phyloP scores from a whole-genome alignment of 1,140 invertebrate species.

The Camponotus floridanus region DNA sequence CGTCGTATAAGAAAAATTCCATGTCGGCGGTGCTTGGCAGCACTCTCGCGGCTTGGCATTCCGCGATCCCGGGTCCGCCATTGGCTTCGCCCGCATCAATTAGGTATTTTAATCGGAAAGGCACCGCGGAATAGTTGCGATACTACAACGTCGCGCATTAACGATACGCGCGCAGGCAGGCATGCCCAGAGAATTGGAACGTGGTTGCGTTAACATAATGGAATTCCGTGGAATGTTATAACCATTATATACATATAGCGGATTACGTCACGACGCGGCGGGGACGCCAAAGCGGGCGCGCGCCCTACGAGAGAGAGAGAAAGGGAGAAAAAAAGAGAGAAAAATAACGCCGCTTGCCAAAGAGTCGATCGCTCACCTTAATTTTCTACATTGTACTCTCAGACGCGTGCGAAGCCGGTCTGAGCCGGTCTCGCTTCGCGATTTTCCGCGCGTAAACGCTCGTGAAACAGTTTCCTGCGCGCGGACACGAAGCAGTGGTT shows the following conservation, averaged over 20 bases:
- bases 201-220: conserved; percentile 79
- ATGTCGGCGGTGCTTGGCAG: conserved; percentile 14
- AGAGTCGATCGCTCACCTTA: conserved; percentile 55
- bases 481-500: not conserved
- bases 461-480: not conserved
- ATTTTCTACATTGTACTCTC: conserved; percentile 63
- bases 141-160: conserved; percentile 72
- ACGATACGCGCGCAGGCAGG: conserved; percentile 68
- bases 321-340: conserved; percentile 54
- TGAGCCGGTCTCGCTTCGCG: not conserved
- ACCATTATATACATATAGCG: conserved; percentile 76
- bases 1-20: conserved; percentile 40
- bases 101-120: conserved; percentile 76
- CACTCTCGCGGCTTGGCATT: conserved; percentile 63
- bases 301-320: conserved; percentile 2
- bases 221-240: conserved; percentile 79
- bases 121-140: conserved; percentile 75
- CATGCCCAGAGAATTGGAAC: conserved; percentile 76
- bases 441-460: conserved; percentile 38
- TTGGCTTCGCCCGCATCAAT: conserved; percentile 75
- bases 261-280: conserved; percentile 73
- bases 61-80: conserved; percentile 31
- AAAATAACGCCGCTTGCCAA: conserved; percentile 45
- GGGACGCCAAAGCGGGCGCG: conserved; percentile 41
- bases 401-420: conserved; percentile 10